phyloP scores from a whole-genome alignment of 1,140 invertebrate species.

The Vanessa tameamea region DNA sequence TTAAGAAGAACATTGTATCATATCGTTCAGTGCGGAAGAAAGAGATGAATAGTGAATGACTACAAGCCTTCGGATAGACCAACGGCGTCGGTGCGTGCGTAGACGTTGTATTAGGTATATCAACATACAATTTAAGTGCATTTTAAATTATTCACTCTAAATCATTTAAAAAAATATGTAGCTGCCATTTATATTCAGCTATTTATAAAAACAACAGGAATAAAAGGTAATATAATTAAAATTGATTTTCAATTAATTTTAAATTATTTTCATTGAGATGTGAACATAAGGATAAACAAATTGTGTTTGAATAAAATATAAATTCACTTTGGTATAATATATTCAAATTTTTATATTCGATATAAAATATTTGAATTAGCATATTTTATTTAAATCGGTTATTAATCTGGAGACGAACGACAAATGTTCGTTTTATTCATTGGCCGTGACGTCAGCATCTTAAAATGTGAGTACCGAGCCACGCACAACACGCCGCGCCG shows the following conservation, averaged over 20 bases:
- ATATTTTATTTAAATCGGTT: neutral
- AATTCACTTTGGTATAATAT: too few species aligned
- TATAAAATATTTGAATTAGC: too few species aligned
- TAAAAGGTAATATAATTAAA: too few species aligned
- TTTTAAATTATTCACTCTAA: neutral
- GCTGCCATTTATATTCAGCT: neutral
- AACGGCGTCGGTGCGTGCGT: neutral
- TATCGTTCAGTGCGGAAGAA: constrained; percentile 53
- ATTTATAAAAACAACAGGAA: neutral
- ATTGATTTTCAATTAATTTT: too few species aligned
- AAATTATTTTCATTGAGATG: too few species aligned
- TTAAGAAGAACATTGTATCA: constrained; percentile 62
- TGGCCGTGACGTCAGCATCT: constrained; percentile 56
- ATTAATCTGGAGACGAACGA: constrained; percentile 3
- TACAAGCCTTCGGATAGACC: constrained; percentile 44
- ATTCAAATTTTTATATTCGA: too few species aligned
- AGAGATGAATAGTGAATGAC: constrained; percentile 64
- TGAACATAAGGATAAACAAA: too few species aligned
- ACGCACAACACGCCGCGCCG: constrained; percentile 39
- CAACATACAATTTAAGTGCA: neutral
- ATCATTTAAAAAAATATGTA: neutral
- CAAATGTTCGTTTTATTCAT: constrained; percentile 16
- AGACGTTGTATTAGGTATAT: neutral
- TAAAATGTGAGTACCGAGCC: constrained; percentile 57
- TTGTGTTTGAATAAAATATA: too few species aligned